A percentile compares a stretch with the other conserved stretches of the same genome.
Conservation (phyloP, 2,797 vertebrate species). For the Takifugu ocellatus region DNA sequence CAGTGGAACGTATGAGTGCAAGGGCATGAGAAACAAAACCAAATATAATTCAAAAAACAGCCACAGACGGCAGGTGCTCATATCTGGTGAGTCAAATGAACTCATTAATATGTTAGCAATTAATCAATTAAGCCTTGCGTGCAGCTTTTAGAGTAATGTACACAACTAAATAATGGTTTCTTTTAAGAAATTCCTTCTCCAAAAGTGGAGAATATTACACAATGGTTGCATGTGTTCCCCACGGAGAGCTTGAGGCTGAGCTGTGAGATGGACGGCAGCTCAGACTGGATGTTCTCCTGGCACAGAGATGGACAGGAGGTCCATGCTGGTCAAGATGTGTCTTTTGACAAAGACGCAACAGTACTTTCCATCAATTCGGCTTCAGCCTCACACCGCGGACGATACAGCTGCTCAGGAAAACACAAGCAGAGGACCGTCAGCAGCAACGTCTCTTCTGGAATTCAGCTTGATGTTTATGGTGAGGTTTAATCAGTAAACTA, state of each 20-base stretch:
- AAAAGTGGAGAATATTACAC: neutral
- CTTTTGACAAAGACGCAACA: rapidly evolving
- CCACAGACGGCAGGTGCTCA: rapidly evolving
- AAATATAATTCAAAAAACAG: conserved; percentile 5
- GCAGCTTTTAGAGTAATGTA: too few species aligned
- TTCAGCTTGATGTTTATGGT: conserved; percentile 51
- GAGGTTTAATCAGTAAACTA: conserved; percentile 21
- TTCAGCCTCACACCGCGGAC: conserved; percentile 1
- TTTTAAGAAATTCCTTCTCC: conserved; percentile 57
- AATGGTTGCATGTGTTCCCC: conserved; percentile 62
- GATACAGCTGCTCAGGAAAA: conserved; percentile 46
- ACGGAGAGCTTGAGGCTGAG: conserved; percentile 42
- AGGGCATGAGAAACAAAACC: conserved; percentile 24
- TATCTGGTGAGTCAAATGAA: conserved; percentile 35
- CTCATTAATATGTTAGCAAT: too few species aligned
- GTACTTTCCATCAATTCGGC: conserved; percentile 29
- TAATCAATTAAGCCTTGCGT: too few species aligned
- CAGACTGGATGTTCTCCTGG: conserved; percentile 58
- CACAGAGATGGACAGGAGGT: neutral
- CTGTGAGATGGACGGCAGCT: conserved; percentile 34
- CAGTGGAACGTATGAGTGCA: conserved; percentile 27
- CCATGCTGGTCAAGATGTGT: rapidly evolving
- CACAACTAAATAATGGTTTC: neutral
- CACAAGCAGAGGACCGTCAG: conserved; percentile 33
- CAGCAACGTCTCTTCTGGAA: neutral